These are phyloP conservation scores for Parochlus steinenii DNA, from an alignment of 2,888 invertebrate genomes.

Conservation along the genomic window DNA sequence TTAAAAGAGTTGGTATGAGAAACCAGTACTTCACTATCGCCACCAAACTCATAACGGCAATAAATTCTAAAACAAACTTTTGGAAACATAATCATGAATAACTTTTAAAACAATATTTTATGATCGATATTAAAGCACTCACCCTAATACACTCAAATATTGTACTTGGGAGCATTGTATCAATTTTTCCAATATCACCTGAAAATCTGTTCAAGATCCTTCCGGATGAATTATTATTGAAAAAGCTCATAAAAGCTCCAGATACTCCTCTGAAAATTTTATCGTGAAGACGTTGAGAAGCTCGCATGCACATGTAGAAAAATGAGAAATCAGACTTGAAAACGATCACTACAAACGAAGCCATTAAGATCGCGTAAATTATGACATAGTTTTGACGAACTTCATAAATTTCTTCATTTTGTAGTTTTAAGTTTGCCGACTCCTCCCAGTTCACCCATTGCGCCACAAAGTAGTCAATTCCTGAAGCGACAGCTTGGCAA, in stretches of 20 bases:
- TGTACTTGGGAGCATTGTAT: constrained; percentile 40
- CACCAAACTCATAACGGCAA: constrained; percentile 44
- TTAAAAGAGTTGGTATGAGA: constrained; percentile 39
- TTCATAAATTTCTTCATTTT: not conserved
- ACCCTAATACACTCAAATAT: constrained; percentile 43
- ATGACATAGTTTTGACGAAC: constrained; percentile 1
- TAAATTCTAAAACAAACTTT: constrained; percentile 26
- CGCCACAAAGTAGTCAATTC: constrained; percentile 57
- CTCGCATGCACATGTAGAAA: constrained; percentile 30
- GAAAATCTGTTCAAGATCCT: constrained; percentile 58
- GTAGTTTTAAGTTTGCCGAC: constrained; percentile 11
- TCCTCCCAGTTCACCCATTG: constrained; percentile 41
- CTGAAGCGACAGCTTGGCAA: constrained; percentile 45
- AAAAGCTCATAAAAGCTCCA: constrained; percentile 56
- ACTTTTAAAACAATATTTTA: too few species aligned
- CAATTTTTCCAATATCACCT: constrained; percentile 52
- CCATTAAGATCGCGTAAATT: constrained; percentile 3
- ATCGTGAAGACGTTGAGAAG: constrained; percentile 60
- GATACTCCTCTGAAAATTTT: constrained; percentile 60
- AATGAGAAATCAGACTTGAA: constrained; percentile 9
- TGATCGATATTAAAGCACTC: too few species aligned
- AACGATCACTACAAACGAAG: constrained; percentile 2
- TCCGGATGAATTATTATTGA: constrained; percentile 56
- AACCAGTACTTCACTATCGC: constrained; percentile 44
- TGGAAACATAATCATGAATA: constrained; percentile 14